phyloP scores from a whole-genome alignment of 2,888 invertebrate genomes.

The Ceraclea dissimilis region DNA sequence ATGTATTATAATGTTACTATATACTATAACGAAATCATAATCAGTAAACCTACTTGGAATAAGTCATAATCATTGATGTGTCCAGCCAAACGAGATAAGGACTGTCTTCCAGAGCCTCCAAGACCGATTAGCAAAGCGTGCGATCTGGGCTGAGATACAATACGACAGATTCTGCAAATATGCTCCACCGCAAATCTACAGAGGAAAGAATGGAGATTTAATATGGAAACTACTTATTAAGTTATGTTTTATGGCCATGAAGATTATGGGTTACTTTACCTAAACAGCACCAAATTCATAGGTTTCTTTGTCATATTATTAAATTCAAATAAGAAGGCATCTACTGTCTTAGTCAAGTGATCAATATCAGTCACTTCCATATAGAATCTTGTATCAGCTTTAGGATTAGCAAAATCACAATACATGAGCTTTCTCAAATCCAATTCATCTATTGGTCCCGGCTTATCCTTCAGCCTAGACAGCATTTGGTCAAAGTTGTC shows the following conservation, averaged over 20 bases:
- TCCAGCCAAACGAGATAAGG: conserved; percentile 81
- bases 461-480: conserved; percentile 48
- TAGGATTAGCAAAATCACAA: conserved; percentile 93
- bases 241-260: neutral
- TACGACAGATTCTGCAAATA: conserved; percentile 81
- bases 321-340: conserved; percentile 81
- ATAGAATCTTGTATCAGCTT: conserved; percentile 82
- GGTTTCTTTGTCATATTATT: conserved; percentile 95
- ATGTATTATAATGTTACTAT: too few relatives aligned
- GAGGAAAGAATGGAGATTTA: conserved; percentile 5
- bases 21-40: too few relatives aligned
- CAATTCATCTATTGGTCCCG: conserved; percentile 59
- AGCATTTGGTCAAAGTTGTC: conserved; percentile 66
- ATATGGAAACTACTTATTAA: too few relatives aligned
- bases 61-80: conserved; percentile 91
- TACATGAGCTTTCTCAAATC: conserved; percentile 82
- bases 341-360: conserved; percentile 71
- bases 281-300: conserved; percentile 89
- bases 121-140: conserved; percentile 87
- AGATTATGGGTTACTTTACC: conserved; percentile 38
- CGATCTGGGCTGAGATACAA: conserved; percentile 85
- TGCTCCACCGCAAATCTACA: conserved; percentile 89
- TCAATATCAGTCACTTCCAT: conserved; percentile 82
- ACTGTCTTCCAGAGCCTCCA: conserved; percentile 90
- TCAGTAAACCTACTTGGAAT: conserved; percentile 59